Conservation (phyloP, 2,888 invertebrate species). For the Dorcus parallelipipedus region DNA sequence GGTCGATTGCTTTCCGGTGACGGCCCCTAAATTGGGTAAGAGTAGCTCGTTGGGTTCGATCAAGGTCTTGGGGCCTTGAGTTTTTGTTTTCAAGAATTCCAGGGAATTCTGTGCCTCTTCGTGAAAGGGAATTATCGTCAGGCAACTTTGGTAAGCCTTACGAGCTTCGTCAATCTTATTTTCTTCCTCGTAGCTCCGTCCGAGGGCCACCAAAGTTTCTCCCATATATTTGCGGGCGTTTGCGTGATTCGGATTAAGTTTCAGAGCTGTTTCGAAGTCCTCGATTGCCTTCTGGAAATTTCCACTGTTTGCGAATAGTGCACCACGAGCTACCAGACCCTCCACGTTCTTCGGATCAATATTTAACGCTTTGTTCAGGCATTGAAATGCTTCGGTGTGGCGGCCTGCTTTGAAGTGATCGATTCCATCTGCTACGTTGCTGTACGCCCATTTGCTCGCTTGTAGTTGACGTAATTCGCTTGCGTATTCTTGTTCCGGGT, state of each 20-base stretch:
- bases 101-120: constrained; percentile 83
- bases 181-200: constrained; percentile 83
- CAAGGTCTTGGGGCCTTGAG: constrained; percentile 54
- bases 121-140: constrained; percentile 80
- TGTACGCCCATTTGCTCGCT: constrained; percentile 91
- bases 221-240: constrained; percentile 94
- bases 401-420: constrained; percentile 90
- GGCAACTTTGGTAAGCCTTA: constrained; percentile 80
- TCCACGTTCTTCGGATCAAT: constrained; percentile 91
- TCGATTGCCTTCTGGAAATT: constrained; percentile 91
- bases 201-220: constrained; percentile 86
- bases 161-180: constrained; percentile 81
- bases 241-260: constrained; percentile 83
- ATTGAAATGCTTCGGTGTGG: constrained; percentile 92
- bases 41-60: constrained; percentile 63
- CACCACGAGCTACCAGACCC: constrained; percentile 87
- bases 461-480: constrained; percentile 83
- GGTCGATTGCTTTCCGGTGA: constrained; percentile 25
- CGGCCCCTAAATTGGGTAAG: constrained; percentile 58
- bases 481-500: constrained; percentile 78
- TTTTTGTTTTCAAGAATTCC: constrained; percentile 74
- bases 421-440: constrained; percentile 90
- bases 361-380: constrained; percentile 86
- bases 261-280: constrained; percentile 89
- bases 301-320: constrained; percentile 89